Base-by-base conservation (phyloP, 2,113 vertebrate species). In the Taurulus bubalis region DNA sequence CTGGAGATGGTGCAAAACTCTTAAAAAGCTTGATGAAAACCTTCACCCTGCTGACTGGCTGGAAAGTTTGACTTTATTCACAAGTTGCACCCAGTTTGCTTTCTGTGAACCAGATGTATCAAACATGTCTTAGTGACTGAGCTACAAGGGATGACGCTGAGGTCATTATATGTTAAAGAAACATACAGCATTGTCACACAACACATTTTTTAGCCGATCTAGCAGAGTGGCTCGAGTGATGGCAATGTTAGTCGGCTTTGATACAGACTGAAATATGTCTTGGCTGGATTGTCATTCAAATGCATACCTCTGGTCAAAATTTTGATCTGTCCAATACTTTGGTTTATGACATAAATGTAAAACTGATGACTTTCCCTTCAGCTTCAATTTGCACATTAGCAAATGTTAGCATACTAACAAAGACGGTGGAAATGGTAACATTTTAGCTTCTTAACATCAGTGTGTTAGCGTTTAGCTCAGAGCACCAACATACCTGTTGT, bases 41-140 rank as follows among this genome's bases (percentile, higher is more conserved):
- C 51, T 63, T 59, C 30, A 16, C 30, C 28, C 59, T 77, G 24
- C 36, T 36, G 8, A 38, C 16, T 9, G 28, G 20, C 53, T 49
- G 22, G 58, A 53, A 77, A 49, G 58, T 76, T 76, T 58, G 15
- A 51, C 49, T 51, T 22, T 9, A 51, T 32, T 63, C 64, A 40
- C 20, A 4, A 70, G 56, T 63, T 64, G 26, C 20, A 75, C 45
- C 5, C 22, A 51, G 42, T 75, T 55, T 55, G 32, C 49, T 70
- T 55, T 10, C 22, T 32, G 22, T 47, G 14, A 3, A 51, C 5
- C 26, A 56, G 3, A 40, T 34, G 10, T 12, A 51, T 3, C 28
- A 47, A 32, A 62, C 22, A 74, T 5, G 10, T 7, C 15, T 42
- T 24, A 56, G 15, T 42, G 24, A 26, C 3, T 26, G 22, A 64